These are phyloP conservation scores for Axea sp. DNA, from an alignment of 2,888 invertebrate species.

Conservation along the genomic window DNA sequence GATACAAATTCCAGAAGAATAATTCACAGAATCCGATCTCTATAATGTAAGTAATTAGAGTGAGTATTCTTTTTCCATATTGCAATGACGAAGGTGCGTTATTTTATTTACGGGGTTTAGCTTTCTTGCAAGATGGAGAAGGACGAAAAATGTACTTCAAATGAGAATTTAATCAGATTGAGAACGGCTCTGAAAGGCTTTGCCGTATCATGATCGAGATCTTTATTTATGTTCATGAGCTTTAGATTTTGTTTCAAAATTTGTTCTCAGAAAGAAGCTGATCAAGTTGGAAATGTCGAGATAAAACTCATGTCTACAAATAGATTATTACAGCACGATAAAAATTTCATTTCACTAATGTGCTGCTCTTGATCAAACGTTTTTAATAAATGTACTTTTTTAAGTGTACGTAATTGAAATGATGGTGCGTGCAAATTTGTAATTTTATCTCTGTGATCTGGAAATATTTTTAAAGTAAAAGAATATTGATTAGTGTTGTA, in stretches of 20 bases:
- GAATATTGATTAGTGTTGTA: not conserved
- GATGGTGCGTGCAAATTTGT: not conserved
- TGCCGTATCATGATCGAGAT: constrained; percentile 31
- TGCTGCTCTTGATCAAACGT: constrained; percentile 9
- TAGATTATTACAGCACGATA: constrained; percentile 43
- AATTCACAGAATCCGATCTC: no score
- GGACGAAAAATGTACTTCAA: constrained; percentile 24
- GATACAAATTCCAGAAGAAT: no score
- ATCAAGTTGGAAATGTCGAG: constrained; percentile 18
- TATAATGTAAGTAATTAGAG: constrained; percentile 29
- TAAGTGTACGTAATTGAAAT: constrained; percentile 11
- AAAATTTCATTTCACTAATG: constrained; percentile 49
- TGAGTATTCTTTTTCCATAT: constrained; percentile 33
- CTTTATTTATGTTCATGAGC: constrained; percentile 52
- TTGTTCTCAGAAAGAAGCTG: constrained; percentile 28
- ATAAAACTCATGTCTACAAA: constrained; percentile 40
- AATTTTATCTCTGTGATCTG: not conserved
- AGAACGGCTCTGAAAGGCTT: constrained; percentile 35
- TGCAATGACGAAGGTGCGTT: constrained; percentile 24
- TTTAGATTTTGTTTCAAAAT: constrained; percentile 54
- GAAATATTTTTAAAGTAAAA: not conserved
- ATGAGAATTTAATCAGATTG: constrained; percentile 56
- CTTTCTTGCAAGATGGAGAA: not conserved
- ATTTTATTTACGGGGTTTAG: constrained; percentile 39
- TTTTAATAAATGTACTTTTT: constrained; percentile 13